Evolutionary conservation across 2,888 invertebrate genomes (phyloP).

Genomic region (Drosophila tanythrix): DNA sequence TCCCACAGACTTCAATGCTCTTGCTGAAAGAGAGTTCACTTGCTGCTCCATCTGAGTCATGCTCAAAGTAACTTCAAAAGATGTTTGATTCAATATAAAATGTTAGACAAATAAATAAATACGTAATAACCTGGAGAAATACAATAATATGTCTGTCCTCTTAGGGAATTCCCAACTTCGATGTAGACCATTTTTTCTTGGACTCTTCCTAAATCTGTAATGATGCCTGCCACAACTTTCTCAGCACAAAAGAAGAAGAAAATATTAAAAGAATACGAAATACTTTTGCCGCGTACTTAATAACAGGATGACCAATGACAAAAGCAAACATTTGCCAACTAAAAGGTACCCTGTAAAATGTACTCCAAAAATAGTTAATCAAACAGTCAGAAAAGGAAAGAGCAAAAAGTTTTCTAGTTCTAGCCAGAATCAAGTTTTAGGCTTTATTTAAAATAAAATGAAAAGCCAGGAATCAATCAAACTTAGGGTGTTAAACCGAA

Average conservation of each 20-base stretch:
- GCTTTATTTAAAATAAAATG: neutral
- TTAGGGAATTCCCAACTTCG: constrained; percentile 24
- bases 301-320: constrained; percentile 19
- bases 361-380: neutral
- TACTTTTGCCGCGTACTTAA: constrained; percentile 36
- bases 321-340: neutral
- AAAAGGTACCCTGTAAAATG: constrained; percentile 14
- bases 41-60: neutral
- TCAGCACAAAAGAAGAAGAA: constrained; percentile 31
- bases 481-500: neutral
- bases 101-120: neutral
- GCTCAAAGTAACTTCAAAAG: constrained; percentile 1
- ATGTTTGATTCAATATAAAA: neutral
- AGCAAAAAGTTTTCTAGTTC: neutral
- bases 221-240: constrained; percentile 15
- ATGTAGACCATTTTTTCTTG: neutral
- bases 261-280: constrained; percentile 25
- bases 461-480: neutral
- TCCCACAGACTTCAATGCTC: neutral
- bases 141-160: neutral
- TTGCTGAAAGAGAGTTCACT: neutral
- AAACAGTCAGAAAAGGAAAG: neutral
- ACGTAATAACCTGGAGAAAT: neutral
- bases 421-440: neutral
- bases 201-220: constrained; percentile 23